Evolutionary conservation across 2,797 vertebrate species (phyloP), one percentile per base, ranked within the genome.

Genomic region (Sebastes kiyomatsui): DNA sequence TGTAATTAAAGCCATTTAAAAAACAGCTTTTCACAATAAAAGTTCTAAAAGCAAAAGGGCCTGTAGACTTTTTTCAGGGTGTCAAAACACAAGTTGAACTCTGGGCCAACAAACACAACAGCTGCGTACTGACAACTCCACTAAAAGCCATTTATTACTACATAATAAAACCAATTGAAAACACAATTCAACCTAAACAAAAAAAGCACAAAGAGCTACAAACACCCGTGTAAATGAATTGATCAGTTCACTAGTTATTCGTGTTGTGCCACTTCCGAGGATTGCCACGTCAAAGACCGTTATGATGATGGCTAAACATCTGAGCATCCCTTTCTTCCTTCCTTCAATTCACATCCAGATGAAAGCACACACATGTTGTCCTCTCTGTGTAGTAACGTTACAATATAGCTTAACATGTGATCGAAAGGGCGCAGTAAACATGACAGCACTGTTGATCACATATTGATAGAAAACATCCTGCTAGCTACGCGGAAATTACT

Each of bases 231-330:
- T 38, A 38, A 38, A 2, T 28, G 23, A 0, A 18, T 0, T 42
- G 27, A 7, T 42, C 13, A 28, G 49, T 13, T 66, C 12, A 28
- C n/a, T 30, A 22, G 38, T 77, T 42, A 18, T 58, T 2, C 27
- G 55, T 10, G 22, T 73, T 32, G 35, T 65, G 66, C 75, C 65
- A 79, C 81, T 89, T 83, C 79, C 72, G 72, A 88, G 64, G 76
- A 72, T n/a, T 96, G 96, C 96, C 95, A 96, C 96, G 95, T 96
- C 95, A 94, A 95, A 93, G 58, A 93, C 85, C 90, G 90, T 88
- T 93, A 38, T 38, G 35, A 94, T 90, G 87, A 90, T 71, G 81
- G 81, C 77, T 78, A 74, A 20, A 87, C 46, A 80, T 10, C 11
- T 16, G 65, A 87, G 76, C 87, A 83, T 77, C 75, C 14, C 71